Conservation (phyloP, 2,888 invertebrate species). For the Cylindroiulus punctatus region DNA sequence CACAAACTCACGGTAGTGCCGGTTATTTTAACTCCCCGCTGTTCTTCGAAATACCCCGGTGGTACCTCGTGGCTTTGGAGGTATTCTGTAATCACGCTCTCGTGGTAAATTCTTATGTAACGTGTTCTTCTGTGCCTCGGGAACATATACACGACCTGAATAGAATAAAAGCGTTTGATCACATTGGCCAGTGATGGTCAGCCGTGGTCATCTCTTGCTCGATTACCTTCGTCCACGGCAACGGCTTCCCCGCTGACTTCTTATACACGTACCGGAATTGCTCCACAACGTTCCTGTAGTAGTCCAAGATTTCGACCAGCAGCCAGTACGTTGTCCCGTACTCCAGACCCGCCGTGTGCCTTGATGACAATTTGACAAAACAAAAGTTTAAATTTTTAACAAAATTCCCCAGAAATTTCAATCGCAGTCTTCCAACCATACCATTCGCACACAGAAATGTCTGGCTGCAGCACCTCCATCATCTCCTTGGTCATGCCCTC, state of each 20-base stretch:
- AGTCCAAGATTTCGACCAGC: background rate
- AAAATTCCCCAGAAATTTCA: too few species aligned
- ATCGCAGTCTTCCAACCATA: background rate
- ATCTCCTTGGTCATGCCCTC: constrained; percentile 30
- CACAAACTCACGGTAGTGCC: background rate
- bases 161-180: background rate
- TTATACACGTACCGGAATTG: background rate
- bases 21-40: background rate
- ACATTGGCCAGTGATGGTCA: background rate
- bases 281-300: background rate
- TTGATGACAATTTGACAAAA: background rate
- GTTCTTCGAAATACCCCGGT: background rate
- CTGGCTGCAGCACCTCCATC: background rate
- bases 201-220: background rate
- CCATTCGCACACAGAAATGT: constrained; percentile 52
- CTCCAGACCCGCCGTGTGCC: background rate
- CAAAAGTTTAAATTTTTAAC: background rate
- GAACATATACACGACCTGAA: background rate
- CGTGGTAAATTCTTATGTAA: background rate
- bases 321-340: background rate
- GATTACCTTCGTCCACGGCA: background rate
- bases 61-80: background rate
- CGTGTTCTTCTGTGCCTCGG: background rate
- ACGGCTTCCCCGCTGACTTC: background rate
- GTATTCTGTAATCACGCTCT: background rate